phyloP scores from a whole-genome alignment of 1,140 invertebrate species.

The Bilobella aurantiaca region DNA sequence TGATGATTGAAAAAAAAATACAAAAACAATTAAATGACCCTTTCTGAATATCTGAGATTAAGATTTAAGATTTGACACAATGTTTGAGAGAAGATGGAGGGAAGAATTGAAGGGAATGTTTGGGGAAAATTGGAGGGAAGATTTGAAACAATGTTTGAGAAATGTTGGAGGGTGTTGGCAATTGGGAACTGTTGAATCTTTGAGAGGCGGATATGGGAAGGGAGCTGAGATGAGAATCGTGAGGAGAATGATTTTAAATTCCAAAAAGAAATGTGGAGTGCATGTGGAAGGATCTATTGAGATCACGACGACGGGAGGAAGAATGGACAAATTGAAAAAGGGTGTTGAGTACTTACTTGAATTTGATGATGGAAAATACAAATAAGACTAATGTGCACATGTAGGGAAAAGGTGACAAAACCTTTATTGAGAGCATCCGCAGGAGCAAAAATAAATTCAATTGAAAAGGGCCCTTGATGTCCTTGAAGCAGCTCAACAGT shows the following conservation, averaged over 20 bases:
- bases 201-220: neutral
- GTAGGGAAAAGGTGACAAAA: neutral
- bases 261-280: neutral
- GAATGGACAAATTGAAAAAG: no score
- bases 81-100: no score
- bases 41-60: no score
- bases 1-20: no score
- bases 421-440: neutral
- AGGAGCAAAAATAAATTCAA: neutral
- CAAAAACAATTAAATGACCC: no score
- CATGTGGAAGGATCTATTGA: neutral
- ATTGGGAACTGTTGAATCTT: neutral
- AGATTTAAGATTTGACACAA: no score
- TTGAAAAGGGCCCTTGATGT: neutral
- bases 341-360: no score
- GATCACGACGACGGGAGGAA: neutral
- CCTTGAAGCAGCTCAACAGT: no score
- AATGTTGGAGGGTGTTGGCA: neutral
- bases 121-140: no score
- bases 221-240: neutral
- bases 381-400: neutral
- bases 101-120: no score
- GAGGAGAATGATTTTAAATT: conserved; percentile 3
- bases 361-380: conserved; percentile 4
- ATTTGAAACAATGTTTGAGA: no score